phyloP scores from a whole-genome alignment of 2,113 vertebrate genomes.

The Glaucomys volans region DNA sequence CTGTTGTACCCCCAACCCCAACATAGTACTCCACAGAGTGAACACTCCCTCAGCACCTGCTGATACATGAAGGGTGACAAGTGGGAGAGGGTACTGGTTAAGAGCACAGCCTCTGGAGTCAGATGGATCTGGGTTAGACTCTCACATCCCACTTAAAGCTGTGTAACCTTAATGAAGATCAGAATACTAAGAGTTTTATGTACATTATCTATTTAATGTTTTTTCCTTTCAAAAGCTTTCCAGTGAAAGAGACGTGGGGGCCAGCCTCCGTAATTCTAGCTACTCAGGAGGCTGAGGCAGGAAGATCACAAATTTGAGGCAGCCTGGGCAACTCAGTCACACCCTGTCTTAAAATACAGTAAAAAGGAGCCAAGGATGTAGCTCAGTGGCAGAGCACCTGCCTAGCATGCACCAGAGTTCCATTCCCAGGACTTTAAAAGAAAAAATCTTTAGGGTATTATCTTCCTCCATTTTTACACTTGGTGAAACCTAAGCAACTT shows the following conservation, averaged over 20 bases:
- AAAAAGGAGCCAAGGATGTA: background rate
- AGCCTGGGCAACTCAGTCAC: background rate
- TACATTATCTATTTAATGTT: background rate
- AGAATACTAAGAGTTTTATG: constrained; percentile 17
- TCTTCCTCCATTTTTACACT: constrained; percentile 30
- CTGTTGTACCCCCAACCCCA: background rate
- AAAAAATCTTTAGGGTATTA: background rate
- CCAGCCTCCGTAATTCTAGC: background rate
- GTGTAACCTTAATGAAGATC: background rate
- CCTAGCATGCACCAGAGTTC: background rate
- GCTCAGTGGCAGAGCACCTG: background rate
- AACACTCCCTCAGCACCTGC: background rate
- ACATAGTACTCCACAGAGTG: background rate
- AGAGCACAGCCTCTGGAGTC: background rate
- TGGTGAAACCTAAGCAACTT: constrained; percentile 38
- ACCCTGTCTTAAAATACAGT: background rate
- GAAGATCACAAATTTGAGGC: background rate
- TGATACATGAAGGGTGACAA: background rate
- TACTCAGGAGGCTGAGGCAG: background rate
- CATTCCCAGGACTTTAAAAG: background rate
- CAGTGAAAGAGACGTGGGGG: background rate
- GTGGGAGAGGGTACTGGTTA: background rate
- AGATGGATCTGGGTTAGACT: background rate
- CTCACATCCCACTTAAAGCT: background rate
- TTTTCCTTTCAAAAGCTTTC: background rate